Conservation (phyloP, 2,888 invertebrate species). For the Bembecia ichneumoniformis region DNA sequence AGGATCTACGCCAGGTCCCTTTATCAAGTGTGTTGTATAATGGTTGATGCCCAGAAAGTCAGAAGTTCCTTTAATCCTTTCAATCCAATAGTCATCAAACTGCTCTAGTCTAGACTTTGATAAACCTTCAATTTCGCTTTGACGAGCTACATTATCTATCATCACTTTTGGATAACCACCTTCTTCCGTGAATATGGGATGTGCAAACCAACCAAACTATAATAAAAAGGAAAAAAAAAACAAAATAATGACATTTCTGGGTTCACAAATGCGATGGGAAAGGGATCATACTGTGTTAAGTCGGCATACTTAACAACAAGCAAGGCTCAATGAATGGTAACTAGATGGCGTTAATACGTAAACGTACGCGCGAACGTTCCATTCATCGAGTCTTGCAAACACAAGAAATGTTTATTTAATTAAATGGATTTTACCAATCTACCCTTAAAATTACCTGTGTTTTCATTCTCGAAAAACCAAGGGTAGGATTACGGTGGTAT, state of each 20-base stretch:
- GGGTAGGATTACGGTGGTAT: too few species aligned
- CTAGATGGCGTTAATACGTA: too few species aligned
- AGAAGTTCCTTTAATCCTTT: constrained; percentile 61
- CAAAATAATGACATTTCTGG: not conserved
- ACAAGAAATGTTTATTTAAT: too few species aligned
- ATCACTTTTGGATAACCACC: constrained; percentile 66
- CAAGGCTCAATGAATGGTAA: too few species aligned
- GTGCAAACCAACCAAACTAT: constrained; percentile 70
- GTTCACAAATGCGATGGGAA: too few species aligned
- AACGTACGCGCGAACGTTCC: too few species aligned
- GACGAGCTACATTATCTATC: constrained; percentile 54
- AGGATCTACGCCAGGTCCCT: constrained; percentile 53
- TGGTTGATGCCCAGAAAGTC: constrained; percentile 68
- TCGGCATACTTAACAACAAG: too few species aligned
- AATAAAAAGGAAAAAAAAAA: constrained; percentile 7
- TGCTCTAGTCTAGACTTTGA: constrained; percentile 52
- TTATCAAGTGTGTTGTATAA: constrained; percentile 60
- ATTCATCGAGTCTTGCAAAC: too few species aligned
- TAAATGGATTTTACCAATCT: too few species aligned
- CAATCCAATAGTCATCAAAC: constrained; percentile 57
- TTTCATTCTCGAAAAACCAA: too few species aligned
- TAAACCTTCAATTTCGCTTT: constrained; percentile 55
- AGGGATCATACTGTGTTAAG: too few species aligned
- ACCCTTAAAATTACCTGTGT: too few species aligned
- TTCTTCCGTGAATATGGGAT: constrained; percentile 62